Base-by-base conservation (phyloP, 1,140 invertebrate genomes). In the Brachionus rotundiformis region DNA sequence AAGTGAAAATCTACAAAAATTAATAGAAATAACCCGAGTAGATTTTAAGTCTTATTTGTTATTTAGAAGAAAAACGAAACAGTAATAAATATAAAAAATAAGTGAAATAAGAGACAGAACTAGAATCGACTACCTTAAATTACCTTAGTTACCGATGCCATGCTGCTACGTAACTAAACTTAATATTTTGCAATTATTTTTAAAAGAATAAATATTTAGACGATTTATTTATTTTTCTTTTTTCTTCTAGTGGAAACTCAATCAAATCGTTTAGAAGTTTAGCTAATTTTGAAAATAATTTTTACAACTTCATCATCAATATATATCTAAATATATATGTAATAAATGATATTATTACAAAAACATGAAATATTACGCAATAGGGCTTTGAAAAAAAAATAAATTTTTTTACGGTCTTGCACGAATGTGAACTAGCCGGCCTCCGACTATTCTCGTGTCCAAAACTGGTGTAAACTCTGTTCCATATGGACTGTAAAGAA, bases 121-220 rank as follows among this genome's bases (percentile, higher is more conserved):
- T 44, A 73, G 68, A 73, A 73, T 25, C 33, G 39, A 44, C 68
- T 73, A 73, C 68, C 68, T 73, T 44, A 44, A 68, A 73, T 73
- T 73, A 27, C 68, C 68, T 73, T 73, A 73, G 68, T 44, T 44
- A 73, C 68, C 68, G 68, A 73, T 73, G 63, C 63, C 31, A n/a
- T 63, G 61, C 63, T 68, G 68, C 68, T 73, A 73, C 68, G 68
- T 73, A 73, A 73, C 68, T 73, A 73, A 41, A 44, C 39, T 29
- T 73, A 31, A 23, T 44, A 39, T 23, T 71, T 63, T 63, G 29
- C 47, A 54, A 54, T 54, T 54, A 54, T 54, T 63, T 63, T 63
- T 29, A 29, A 29, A 33, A 63, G 29, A 29, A 63, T 29, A 63
- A 29, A 63, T 63, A 29, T 33, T 63, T 63, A 29, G 25, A 63